Conservation (phyloP, 2,113 vertebrate genomes). For the Sinocyclocheilus anophthalmus region DNA sequence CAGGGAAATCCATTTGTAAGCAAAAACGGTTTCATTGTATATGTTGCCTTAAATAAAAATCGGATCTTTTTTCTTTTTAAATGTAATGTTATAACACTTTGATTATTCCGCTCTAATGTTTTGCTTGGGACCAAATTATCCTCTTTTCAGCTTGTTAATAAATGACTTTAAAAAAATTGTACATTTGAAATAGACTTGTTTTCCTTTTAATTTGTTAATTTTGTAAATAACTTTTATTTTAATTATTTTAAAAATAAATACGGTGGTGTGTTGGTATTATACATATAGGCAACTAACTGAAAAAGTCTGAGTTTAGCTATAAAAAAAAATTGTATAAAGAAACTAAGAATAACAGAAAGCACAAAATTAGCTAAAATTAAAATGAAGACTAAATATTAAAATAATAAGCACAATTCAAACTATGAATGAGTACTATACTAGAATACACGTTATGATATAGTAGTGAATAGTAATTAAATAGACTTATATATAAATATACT, state of each 20-base stretch:
- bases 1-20: not conserved
- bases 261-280: not conserved
- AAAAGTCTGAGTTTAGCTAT: not conserved
- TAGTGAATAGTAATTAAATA: no score
- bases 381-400: not conserved
- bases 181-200: not conserved
- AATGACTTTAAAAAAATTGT: not conserved
- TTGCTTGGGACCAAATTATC: conserved; percentile 2
- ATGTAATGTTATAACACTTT: not conserved
- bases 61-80: not conserved
- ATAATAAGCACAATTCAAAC: not conserved
- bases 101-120: not conserved
- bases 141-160: not conserved
- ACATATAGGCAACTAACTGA: not conserved
- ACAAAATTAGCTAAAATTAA: not conserved
- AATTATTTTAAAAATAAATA: not conserved
- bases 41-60: not conserved
- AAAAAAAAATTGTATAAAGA: not conserved
- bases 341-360: not conserved
- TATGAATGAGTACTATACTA: not conserved
- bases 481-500: not conserved
- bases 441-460: not conserved
- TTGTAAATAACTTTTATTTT: not conserved
- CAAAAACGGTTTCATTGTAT: not conserved
- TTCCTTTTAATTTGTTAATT: not conserved